These are phyloP conservation scores for Squalus acanthias DNA, from an alignment of 2,797 vertebrate species.

Conservation along the genomic window DNA sequence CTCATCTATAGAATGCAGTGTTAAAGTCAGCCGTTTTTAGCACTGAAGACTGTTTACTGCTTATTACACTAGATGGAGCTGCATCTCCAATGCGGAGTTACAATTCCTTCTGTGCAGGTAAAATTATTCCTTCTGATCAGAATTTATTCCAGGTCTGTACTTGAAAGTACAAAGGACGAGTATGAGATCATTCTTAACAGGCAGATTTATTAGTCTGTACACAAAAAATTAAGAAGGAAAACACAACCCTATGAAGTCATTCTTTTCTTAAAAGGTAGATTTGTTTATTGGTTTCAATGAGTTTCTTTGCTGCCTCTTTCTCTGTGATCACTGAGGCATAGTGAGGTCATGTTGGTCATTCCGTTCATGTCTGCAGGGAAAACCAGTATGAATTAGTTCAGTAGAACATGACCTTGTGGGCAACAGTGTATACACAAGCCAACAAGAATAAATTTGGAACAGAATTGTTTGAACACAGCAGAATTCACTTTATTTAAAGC, in stretches of 20 bases:
- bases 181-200: not conserved
- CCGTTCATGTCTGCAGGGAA: not conserved
- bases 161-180: not conserved
- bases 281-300: not conserved
- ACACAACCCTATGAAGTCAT: not conserved
- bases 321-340: conserved; percentile 10
- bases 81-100: not conserved
- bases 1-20: not conserved
- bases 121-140: not conserved
- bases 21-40: not conserved
- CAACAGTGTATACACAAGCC: not conserved
- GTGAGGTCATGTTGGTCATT: conserved; percentile 8
- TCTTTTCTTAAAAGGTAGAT: not conserved
- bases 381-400: conserved; percentile 23
- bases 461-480: conserved; percentile 11
- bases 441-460: not conserved
- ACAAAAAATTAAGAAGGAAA: not conserved
- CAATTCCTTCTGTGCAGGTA: not conserved
- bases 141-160: not conserved
- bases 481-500: not conserved
- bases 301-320: conserved; percentile 12
- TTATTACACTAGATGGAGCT: conserved; percentile 35
- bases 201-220: not conserved
- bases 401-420: not conserved
- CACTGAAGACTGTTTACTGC: not conserved